Evolutionary conservation across 2,797 vertebrate species (phyloP).

Genomic region (Urosaurus nigricauda): DNA sequence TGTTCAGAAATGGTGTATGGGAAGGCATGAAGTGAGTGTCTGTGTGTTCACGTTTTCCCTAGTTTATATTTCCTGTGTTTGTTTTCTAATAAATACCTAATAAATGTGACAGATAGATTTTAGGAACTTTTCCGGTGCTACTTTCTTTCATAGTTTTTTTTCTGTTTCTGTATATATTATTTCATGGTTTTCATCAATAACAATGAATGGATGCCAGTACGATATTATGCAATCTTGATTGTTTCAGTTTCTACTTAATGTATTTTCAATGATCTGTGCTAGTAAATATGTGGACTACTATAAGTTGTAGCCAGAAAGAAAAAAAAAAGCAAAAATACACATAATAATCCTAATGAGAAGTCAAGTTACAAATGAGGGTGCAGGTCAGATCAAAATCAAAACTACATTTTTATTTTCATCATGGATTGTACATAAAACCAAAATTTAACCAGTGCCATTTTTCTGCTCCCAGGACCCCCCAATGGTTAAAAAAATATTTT

Average conservation of each 20-base stretch:
- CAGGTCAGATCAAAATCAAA: not conserved
- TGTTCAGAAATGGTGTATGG: conserved; percentile 98
- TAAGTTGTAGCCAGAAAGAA: not conserved
- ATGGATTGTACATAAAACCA: not conserved
- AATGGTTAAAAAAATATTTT: too few species aligned
- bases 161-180: not conserved
- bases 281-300: not conserved
- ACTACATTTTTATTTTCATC: not conserved
- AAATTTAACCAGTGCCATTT: not conserved
- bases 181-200: not conserved
- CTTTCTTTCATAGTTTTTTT: not conserved
- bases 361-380: not conserved
- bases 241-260: not conserved
- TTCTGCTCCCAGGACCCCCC: too few species aligned
- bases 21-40: conserved; percentile 93
- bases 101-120: not conserved
- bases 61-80: not conserved
- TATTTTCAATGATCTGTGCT: not conserved
- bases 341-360: not conserved
- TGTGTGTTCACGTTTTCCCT: conserved; percentile 15
- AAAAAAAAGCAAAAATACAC: not conserved
- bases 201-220: not conserved
- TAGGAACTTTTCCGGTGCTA: not conserved
- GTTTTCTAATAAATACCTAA: not conserved
- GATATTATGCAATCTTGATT: not conserved